Evolutionary conservation across 2,888 invertebrate genomes (phyloP), one percentile per base, ranked within the genome.

Genomic region (Branchellion lobata): DNA sequence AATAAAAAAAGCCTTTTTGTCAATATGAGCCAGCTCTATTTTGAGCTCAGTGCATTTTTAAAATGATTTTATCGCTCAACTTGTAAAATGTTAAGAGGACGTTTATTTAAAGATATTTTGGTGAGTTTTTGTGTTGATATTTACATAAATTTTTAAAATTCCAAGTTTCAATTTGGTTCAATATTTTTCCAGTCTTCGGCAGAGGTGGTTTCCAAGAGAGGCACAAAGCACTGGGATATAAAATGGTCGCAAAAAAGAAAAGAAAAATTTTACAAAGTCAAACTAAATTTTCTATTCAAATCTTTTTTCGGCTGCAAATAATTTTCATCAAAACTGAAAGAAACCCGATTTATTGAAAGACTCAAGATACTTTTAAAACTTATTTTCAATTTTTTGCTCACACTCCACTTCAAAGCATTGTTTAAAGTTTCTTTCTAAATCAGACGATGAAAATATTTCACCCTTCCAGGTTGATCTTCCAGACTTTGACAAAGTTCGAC

Each of bases 401-500:
- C n/a, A n/a, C n/a, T n/a, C n/a, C n/a, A n/a, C n/a, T n/a, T n/a
- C n/a, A n/a, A n/a, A n/a, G n/a, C n/a, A n/a, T n/a, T n/a, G n/a
- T n/a, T n/a, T n/a, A n/a, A n/a, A n/a, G n/a, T n/a, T n/a, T n/a
- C n/a, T n/a, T n/a, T n/a, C n/a, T n/a, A n/a, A n/a, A n/a, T n/a
- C n/a, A n/a, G n/a, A n/a, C n/a, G n/a, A n/a, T n/a, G n/a, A 57
- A 57, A 57, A 57, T n/a, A 57, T n/a, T 57, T 24, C 3, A 57
- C 24, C 24, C 61, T 77, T 78, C 0, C 79, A 85, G 89, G 84
- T 95, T 0, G 91, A 94, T 0, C 84, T 95, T 33, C 95, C 94
- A 0, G 89, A 94, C 83, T 91, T 90, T 80, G 81, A 84, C 14
- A 82, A 85, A 65, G 14, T 84, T 21, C 71, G 80, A 36, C 81